Evolutionary conservation across 1,140 invertebrate species (phyloP), one percentile per base, ranked within the genome.

Genomic region (Drosophila mojavensis): DNA sequence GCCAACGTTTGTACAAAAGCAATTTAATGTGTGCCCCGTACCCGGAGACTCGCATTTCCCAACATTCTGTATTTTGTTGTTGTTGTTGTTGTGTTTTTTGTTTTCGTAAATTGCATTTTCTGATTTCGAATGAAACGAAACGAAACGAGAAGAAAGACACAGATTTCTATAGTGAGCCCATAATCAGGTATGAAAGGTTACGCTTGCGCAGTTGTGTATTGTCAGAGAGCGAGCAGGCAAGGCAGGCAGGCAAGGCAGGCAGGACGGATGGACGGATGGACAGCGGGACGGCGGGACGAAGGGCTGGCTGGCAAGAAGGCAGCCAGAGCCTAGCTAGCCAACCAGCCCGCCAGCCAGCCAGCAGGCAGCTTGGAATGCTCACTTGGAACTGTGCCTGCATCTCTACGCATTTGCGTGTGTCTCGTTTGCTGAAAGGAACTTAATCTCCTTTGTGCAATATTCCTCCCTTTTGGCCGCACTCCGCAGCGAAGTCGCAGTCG

Each of bases 171-270:
- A 50, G 60, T 17, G 51, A 62, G 61, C 61, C 65, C 66, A 89
- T 89, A 89, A 90, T 89, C 84, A 89, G 84, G 84, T 89, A 89
- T 84, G 84, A 89, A 89, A 90, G 84, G 84, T 89, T 89, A 89
- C 84, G 84, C 84, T 84, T 82, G 78, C 71, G 62, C 78, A 73
- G 71, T 76, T 85, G 65, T 84, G 64, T 84, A 66, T 75, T 41
- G 43, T 33, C 28, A 24, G 45, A 13, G 43, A 64, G 62, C 72
- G n/a, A 64, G 66, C 50, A 65, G 63, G 65, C 20, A 39, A 7
- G 36, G 3, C 20, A 10, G 36, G 3, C 20, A 10, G 33, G 33
- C 33, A 4, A 20, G 20, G 28, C 28, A 65, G 50, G 11, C 78
- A 76, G 72, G 1, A 54, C 50, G 24, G 65, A 62, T 60, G 72